A percentile compares a stretch with the other conserved stretches of the same genome.
These are phyloP conservation scores for Caerostris extrusa DNA, from an alignment of 1,140 invertebrate genomes.

Conservation along the genomic window DNA sequence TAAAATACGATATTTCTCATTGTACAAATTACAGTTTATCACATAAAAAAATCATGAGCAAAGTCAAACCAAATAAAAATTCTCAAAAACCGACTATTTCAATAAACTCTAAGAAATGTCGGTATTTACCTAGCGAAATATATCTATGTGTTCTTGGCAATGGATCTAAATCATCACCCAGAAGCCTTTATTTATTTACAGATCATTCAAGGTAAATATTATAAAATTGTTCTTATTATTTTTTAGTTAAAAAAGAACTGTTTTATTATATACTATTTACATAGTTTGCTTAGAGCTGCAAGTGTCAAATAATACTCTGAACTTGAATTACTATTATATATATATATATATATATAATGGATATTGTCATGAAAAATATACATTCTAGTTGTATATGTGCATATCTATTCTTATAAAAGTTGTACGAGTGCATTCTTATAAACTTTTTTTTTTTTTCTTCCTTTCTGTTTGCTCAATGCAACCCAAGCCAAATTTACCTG, in stretches of 20 bases:
- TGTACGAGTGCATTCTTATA: too few species aligned
- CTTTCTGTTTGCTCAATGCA: too few species aligned
- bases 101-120: slow-evolving; percentile 13
- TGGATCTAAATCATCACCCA: slow-evolving; percentile 71
- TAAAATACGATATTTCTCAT: background rate
- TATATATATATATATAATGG: background rate
- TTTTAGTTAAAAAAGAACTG: background rate
- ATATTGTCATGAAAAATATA: too few species aligned
- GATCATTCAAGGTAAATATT: slow-evolving; percentile 67
- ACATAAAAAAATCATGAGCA: slow-evolving; percentile 24
- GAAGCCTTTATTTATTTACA: slow-evolving; percentile 75
- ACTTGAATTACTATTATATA: background rate
- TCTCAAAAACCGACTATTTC: background rate
- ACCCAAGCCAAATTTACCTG: too few species aligned
- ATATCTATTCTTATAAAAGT: too few species aligned
- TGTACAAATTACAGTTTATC: background rate
- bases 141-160: slow-evolving; percentile 78
- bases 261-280: background rate
- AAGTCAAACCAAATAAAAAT: background rate
- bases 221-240: background rate
- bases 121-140: slow-evolving; percentile 60
- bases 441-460: too few species aligned
- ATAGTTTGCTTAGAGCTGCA: background rate
- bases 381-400: too few species aligned
- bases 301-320: background rate